Conservation (phyloP, 64 coral and sea anemone species). For the Montipora sp. region DNA sequence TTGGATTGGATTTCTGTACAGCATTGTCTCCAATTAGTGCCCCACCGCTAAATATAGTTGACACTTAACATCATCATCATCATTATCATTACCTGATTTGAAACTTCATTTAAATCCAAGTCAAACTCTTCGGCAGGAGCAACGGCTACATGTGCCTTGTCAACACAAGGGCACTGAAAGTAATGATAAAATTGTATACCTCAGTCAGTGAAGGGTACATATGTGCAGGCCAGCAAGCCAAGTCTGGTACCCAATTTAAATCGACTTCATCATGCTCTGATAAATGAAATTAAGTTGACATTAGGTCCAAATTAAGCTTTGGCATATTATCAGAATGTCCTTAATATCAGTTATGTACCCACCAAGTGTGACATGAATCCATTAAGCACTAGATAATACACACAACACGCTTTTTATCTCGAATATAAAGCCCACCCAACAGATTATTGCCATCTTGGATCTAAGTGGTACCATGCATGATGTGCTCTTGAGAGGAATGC, state of each 20-base stretch:
- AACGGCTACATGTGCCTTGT: conserved; percentile 55
- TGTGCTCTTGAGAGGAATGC: too few species aligned
- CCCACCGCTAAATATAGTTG: too few species aligned
- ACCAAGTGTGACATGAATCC: conserved; percentile 79
- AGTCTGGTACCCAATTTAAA: too few species aligned
- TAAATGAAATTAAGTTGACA: too few species aligned
- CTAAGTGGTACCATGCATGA: too few species aligned
- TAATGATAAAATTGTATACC: background rate
- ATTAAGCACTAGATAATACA: conserved; percentile 22
- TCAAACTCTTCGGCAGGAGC: conserved; percentile 27
- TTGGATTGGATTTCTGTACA: too few species aligned
- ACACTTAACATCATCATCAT: background rate
- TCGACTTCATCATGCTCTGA: too few species aligned
- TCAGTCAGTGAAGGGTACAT: background rate
- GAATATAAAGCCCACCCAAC: too few species aligned
- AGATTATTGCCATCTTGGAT: too few species aligned
- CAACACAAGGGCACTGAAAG: conserved; percentile 61
- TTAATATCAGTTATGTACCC: background rate
- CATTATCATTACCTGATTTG: background rate
- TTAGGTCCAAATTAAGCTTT: too few species aligned
- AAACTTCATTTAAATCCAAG: background rate
- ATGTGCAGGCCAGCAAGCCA: background rate
- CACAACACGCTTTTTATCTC: too few species aligned
- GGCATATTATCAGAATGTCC: background rate
- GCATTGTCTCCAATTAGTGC: too few species aligned